phyloP scores from a whole-genome alignment of 30 jellyfish, hydroid and myxozoan species.

The Hydractinia echinata region DNA sequence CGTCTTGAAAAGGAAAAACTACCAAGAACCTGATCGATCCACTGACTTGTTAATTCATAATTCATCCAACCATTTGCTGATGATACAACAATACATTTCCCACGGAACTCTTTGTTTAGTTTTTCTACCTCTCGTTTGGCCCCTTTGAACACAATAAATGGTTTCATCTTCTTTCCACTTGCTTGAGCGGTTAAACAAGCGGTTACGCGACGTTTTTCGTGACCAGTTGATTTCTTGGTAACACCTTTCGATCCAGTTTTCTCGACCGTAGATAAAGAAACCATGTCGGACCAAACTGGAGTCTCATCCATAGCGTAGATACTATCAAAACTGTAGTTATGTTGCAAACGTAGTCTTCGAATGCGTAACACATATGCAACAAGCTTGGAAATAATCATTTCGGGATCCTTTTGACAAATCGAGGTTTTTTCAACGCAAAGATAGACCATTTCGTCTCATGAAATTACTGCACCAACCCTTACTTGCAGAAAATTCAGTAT shows the following conservation, averaged over 20 bases:
- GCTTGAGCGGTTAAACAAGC: slow-evolving; percentile 28
- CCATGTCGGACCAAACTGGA: slow-evolving; percentile 7
- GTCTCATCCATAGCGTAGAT: not conserved
- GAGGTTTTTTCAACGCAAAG: slow-evolving; percentile 4
- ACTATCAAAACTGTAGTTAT: not conserved
- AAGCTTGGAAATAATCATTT: slow-evolving; percentile 12
- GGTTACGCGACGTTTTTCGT: slow-evolving; percentile 14
- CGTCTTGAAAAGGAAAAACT: no score
- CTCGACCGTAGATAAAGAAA: not conserved
- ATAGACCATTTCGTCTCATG: slow-evolving; percentile 12
- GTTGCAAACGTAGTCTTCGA: slow-evolving; percentile 17
- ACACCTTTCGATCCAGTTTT: not conserved
- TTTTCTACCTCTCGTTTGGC: no score
- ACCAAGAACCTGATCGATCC: no score
- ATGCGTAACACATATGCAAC: slow-evolving; percentile 6
- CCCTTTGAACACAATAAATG: slow-evolving; percentile 17
- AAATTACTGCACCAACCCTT: slow-evolving; percentile 12
- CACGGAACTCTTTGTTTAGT: no score
- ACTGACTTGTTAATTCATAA: slow-evolving; percentile 15
- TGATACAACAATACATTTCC: not conserved
- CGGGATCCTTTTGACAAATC: not conserved
- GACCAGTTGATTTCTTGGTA: slow-evolving; percentile 20
- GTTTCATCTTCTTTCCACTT: slow-evolving; percentile 15
- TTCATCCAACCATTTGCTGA: slow-evolving; percentile 42
- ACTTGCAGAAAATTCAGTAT: slow-evolving; percentile 10